phyloP scores from a whole-genome alignment of 2,797 vertebrate genomes.

The Mionectes olivaceus region DNA sequence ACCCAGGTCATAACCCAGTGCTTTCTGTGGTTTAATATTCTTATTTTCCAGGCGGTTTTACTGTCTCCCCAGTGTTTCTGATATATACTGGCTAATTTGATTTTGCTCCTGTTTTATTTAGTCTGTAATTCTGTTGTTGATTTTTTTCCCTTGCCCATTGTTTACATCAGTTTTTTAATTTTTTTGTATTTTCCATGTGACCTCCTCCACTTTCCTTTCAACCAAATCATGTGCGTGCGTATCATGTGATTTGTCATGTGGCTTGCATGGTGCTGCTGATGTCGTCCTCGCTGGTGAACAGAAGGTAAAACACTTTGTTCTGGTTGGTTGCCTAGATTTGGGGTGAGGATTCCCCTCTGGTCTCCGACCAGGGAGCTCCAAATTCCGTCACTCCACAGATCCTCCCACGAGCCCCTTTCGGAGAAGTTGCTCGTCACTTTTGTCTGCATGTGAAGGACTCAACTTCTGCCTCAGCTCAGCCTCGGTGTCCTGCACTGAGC shows the following conservation, averaged over 20 bases:
- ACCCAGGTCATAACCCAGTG: slow-evolving; percentile 66
- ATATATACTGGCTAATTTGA: slow-evolving; percentile 76
- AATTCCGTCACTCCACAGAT: slow-evolving; percentile 10
- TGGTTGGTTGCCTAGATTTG: slow-evolving; percentile 77
- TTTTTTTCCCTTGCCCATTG: slow-evolving; percentile 85
- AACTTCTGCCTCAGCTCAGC: not conserved
- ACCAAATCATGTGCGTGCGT: slow-evolving; percentile 92
- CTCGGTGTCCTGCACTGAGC: not conserved
- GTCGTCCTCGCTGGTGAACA: slow-evolving; percentile 91
- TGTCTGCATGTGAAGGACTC: slow-evolving; percentile 32
- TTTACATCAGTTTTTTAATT: slow-evolving; percentile 94
- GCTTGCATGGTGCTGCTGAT: slow-evolving; percentile 95
- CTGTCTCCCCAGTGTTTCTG: slow-evolving; percentile 69
- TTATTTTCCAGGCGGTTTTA: slow-evolving; percentile 74
- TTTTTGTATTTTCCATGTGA: slow-evolving; percentile 95
- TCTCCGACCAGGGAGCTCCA: slow-evolving; percentile 27
- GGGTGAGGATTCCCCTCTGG: slow-evolving; percentile 55
- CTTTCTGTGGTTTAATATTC: slow-evolving; percentile 67
- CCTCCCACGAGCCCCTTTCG: slow-evolving; percentile 15
- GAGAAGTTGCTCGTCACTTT: slow-evolving; percentile 17
- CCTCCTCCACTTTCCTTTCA: slow-evolving; percentile 91
- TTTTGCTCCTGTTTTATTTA: slow-evolving; percentile 82
- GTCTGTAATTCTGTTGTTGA: slow-evolving; percentile 86
- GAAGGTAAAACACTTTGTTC: slow-evolving; percentile 94
- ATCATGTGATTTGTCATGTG: slow-evolving; percentile 97